Evolutionary conservation across 2,113 vertebrate genomes (phyloP), one percentile per base, ranked within the genome.

Genomic region (Xerus inauris): DNA sequence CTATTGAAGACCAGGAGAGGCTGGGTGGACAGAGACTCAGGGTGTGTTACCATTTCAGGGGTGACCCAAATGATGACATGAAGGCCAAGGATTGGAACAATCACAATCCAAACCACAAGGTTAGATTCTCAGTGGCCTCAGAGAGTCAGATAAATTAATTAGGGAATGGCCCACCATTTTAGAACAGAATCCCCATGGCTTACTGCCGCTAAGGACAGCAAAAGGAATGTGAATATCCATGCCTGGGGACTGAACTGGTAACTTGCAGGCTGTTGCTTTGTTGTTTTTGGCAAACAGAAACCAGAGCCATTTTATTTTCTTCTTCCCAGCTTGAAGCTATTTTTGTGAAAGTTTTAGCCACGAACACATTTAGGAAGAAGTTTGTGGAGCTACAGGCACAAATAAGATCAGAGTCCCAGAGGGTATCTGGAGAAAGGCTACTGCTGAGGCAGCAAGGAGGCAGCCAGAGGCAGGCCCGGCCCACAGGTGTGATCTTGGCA

Each of bases 341-440:
- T 96, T 97, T 79, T 77, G 20, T 97, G 62, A 79, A 22, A 45
- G 49, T 67, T 91, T 94, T 89, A 84, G 81, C 91, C 49, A 28
- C 24, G 47, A 85, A 32, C 17, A 42, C 0, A 8, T 38, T 77
- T 51, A 14, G 42, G 17, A 20, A 79, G 47, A 57, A 67, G 65
- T 65, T 65, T 57, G 14, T 14, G 19, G 57, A n/a, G 59, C 17
- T 10, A 9, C 40, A 32, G 65, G 67, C 28, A 28, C 40, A 30
- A 65, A n/a, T 14, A 13, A 40, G 5, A 35, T 12, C 51, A 45
- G 30, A 51, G 51, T 19, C 35, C n/a, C 22, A 16, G 17, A 38
- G 30, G 64, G 22, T 40, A 42, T 89, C 79, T 59, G 62, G 64
- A 59, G 6, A 81, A 42, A 38, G 26, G 91, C 30, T 79, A 42